Evolutionary conservation across 2,888 invertebrate species (phyloP), one percentile per base, ranked within the genome.

Genomic region (Noctua pronuba): DNA sequence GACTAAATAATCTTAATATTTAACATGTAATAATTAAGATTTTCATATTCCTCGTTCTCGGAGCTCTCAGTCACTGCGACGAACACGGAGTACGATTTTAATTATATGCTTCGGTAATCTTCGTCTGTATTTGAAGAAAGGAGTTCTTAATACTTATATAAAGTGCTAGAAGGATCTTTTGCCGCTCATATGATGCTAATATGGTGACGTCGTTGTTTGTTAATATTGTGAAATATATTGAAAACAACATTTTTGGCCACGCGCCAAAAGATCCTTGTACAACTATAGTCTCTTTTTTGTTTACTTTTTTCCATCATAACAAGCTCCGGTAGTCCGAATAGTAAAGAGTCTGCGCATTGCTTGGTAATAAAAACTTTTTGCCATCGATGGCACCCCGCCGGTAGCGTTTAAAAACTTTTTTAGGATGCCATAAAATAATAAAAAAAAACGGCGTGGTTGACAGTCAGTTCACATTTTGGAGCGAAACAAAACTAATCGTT

Each of bases 81-180:
- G 62, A 62, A 71, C 75, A 52, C 41, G 68, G 41, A 49, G 69
- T 72, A 75, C 28, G 68, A 70, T 86, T 77, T 71, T 74, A 86
- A 82, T 77, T 82, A 68, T 66, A 62, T 81, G 85, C 69, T 76
- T 81, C 76, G 65, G 28, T 75, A 72, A 49, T 62, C 52, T 46
- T 72, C 41, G n/a, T 41, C 21, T 58, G 41, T 46, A 81, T 60
- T 85, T 68, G n/a, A 55, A 65, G 35, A 21, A 82, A 28, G 28
- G 49, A 76, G 31, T 28, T 72, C 24, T 16, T 21, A 28, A 65
- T 28, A 65, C 41, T n/a, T 65, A 41, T 1, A n/a, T 41, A 16
- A 16, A 65, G 64, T 62, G 62, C 38, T n/a, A n/a, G n/a, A 65
- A 8, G 18, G 65, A 65, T 65, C 18, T 41, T 65, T 31, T 62